phyloP scores from a whole-genome alignment of 2,113 vertebrate genomes.

The Athene cunicularia region DNA sequence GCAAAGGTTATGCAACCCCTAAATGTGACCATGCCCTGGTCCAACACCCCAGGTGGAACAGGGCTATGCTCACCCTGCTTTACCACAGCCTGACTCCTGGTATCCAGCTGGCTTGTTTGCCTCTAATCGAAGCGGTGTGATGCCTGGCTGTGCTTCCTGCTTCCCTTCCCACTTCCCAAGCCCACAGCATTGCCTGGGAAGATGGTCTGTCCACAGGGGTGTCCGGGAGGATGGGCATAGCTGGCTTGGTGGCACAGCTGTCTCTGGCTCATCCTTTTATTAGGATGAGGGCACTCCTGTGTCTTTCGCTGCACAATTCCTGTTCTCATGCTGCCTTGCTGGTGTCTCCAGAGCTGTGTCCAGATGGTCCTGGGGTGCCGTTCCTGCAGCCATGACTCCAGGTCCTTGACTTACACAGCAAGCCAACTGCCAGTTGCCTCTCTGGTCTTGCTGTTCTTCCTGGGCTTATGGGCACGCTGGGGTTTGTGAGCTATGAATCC shows the following conservation, averaged over 20 bases:
- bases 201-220: neutral
- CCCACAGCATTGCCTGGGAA: neutral
- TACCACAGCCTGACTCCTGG: neutral
- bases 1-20: neutral
- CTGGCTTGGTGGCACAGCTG: neutral
- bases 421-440: neutral
- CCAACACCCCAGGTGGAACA: no score
- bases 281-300: neutral
- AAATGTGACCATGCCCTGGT: neutral
- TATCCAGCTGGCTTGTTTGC: neutral
- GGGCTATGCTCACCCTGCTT: rapidly evolving
- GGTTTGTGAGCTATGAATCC: neutral
- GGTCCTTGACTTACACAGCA: neutral
- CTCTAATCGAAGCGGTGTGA: neutral
- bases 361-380: neutral
- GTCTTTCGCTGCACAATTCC: neutral
- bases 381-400: neutral
- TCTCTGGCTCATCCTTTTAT: neutral
- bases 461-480: neutral
- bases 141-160: neutral
- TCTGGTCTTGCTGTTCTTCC: neutral
- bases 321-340: neutral
- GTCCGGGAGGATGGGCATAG: neutral
- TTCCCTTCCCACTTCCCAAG: neutral
- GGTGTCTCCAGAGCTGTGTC: neutral